Percentiles rank a stretch among this genome's conserved stretches.
These are phyloP conservation scores for Trachymyrmex septentrionalis DNA, from an alignment of 1,140 invertebrate species.

Conservation along the genomic window DNA sequence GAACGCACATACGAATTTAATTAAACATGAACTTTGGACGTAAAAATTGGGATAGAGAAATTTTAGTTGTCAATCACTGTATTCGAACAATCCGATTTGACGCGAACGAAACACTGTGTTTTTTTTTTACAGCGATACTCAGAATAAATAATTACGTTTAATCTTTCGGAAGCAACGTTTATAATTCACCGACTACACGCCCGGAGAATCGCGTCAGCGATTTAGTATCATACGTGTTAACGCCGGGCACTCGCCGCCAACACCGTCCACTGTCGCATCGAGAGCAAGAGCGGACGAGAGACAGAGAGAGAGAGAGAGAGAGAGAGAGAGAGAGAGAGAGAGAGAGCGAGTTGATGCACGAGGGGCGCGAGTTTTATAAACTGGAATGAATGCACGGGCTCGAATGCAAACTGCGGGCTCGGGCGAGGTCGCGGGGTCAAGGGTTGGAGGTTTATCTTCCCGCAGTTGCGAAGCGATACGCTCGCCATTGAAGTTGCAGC, in stretches of 20 bases:
- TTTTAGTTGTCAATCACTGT: conserved; percentile 8
- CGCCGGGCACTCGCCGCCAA: conserved; percentile 21
- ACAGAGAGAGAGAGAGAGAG: conserved; percentile 2
- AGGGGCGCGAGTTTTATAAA: conserved; percentile 76
- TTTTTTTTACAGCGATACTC: conserved; percentile 14
- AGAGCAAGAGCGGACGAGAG: background rate
- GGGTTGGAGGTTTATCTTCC: conserved; percentile 77
- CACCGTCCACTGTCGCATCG: conserved; percentile 27
- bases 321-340: conserved; percentile 23
- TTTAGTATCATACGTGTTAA: conserved; percentile 62
- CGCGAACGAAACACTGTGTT: background rate
- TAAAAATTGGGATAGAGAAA: background rate
- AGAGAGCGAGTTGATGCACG: conserved; percentile 55
- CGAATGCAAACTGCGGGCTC: conserved; percentile 71
- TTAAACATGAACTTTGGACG: background rate
- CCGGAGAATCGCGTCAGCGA: conserved; percentile 59
- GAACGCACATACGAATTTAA: background rate
- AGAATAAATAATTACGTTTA: conserved; percentile 63
- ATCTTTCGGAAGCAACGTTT: conserved; percentile 52
- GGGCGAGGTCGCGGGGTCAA: conserved; percentile 73
- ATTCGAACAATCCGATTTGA: conserved; percentile 11
- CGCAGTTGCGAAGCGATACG: conserved; percentile 77
- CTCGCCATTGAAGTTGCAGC: conserved; percentile 72
- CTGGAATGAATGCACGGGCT: conserved; percentile 76
- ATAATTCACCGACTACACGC: conserved; percentile 52